Evolutionary conservation across 2,113 vertebrate species (phyloP), one percentile per base, ranked within the genome.

Genomic region (Ciconia stormi): DNA sequence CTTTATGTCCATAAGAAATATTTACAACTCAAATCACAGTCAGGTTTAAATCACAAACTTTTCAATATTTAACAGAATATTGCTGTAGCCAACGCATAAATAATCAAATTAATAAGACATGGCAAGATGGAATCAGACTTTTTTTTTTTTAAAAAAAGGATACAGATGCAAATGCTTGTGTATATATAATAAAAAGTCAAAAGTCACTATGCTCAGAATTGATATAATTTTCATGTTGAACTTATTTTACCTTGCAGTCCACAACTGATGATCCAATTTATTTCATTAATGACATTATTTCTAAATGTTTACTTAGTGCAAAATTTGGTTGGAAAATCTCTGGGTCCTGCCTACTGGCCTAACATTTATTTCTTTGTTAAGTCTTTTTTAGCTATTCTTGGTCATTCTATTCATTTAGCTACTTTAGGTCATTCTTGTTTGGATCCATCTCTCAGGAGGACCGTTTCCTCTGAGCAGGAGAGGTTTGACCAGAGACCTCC

Each of bases 1-100:
- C 55, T 84, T 71, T 70, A 74, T 27, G 55, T 90, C 49, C 36
- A 3, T 67, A 76, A 78, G 67, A 88, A 95, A 84, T 89, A 93
- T 89, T 89, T 89, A 90, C 83, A 76, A 44, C 67, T 92, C 52
- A 90, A 84, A 93, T 86, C 46, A 83, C 6, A 88, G 62, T 53
- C 47, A 70, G 77, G 23, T 77, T 94, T 83, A 85, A 95, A 89
- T 69, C 63, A 82, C 15, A 82, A 88, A 30, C 63, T 79, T 94
- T 85, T 94, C 80, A 89, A 89, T 92, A 95, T 93, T 93, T 95
- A 94, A 79, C 52, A 89, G 70, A 80, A 82, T 52, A 62, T n/a
- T 56, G 50, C 78, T 88, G 42, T 26, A 91, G 32, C 16, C 67
- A 72, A 81, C 82, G 65, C n/a, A 93, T 94, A 88, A 91, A 82